Evolutionary conservation across 2,113 vertebrate genomes (phyloP).

Genomic region (Callopanchax toddi): DNA sequence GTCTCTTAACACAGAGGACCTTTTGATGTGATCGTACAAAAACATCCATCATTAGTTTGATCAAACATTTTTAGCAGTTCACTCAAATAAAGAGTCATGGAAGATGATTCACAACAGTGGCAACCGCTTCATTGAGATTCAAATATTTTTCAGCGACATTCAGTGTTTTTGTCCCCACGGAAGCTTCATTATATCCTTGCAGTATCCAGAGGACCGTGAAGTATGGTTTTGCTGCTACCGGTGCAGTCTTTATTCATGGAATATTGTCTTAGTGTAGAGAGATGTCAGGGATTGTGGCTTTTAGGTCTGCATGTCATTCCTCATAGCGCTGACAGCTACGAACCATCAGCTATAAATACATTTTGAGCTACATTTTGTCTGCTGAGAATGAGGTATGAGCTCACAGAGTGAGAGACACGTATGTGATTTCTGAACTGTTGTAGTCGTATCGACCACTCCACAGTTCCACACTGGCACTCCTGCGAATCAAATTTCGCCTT

Average conservation of each 20-base stretch:
- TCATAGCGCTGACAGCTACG: conserved; percentile 42
- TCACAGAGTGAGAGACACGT: conserved; percentile 82
- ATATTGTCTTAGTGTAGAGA: conserved; percentile 16
- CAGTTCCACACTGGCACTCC: conserved; percentile 81
- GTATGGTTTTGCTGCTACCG: conserved; percentile 16
- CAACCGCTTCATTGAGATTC: conserved; percentile 20
- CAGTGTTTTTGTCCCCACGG: conserved; percentile 24
- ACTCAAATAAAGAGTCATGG: conserved; percentile 35
- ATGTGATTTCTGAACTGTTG: conserved; percentile 83
- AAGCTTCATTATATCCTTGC: conserved; percentile 34
- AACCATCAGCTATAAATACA: conserved; percentile 42
- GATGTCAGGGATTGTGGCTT: conserved; percentile 38
- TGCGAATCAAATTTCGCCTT: conserved; percentile 51
- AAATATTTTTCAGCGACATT: conserved; percentile 19
- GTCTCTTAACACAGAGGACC: conserved; percentile 36
- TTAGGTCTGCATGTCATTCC: conserved; percentile 16
- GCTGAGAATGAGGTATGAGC: conserved; percentile 65
- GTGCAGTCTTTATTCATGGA: conserved; percentile 32
- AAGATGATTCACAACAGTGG: conserved; percentile 40
- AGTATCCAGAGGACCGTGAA: conserved; percentile 20
- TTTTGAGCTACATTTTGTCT: conserved; percentile 72
- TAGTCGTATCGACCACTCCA: conserved; percentile 81
- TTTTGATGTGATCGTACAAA: conserved; percentile 22
- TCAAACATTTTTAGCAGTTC: conserved; percentile 20
- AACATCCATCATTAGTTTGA: conserved; percentile 26